Base-by-base conservation (phyloP, 2,113 vertebrate species). In the Zosterops lateralis region DNA sequence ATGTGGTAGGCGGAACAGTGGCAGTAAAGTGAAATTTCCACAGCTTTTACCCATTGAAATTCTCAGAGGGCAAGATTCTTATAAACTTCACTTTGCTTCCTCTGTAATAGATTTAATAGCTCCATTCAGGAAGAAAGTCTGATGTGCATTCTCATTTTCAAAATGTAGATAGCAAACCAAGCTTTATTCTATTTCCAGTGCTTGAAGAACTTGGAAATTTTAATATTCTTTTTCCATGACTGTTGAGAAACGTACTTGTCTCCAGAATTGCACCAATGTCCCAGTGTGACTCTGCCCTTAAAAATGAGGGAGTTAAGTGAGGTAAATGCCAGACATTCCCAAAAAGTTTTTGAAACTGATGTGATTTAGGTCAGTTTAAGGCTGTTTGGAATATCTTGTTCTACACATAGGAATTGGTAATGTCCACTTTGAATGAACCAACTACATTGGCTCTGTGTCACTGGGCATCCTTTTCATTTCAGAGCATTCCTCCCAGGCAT, bases 1-100 rank as follows among this genome's bases (percentile, higher is more conserved):
- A 84, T 93, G 84, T 92, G 89, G 84, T 91, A 88, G 78, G 91
- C 25, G 57, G 83, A 92, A 96, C 88, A 1, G 81, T 95, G 91
- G 89, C 87, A 93, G 84, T 93, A 87, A 96, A 96, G 87, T 94
- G 92, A 91, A 95, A 96, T 96, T 96, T 96, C 92, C 92, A 94
- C 92, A 92, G 92, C 91, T 93, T 93, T 94, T 95, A 94, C 74
- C 47, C 78, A 93, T 42, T 87, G 91, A 94, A 89, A 92, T 91
- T 94, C 87, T 95, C 82, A 14, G 53, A 91, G 65, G 89, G 75
- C 48, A 91, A 75, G 76, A 80, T 84, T 91, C 89, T 91, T 92
- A 87, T 79, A 92, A 95, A 91, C 54, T 96, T 90, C 70, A 84
- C 50, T 75, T 92, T 92, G 38, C 53, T 89, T 93, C 70, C 74